These are phyloP conservation scores for Calliscelio sp. DNA, from an alignment of 2,888 invertebrate genomes.

Conservation along the genomic window DNA sequence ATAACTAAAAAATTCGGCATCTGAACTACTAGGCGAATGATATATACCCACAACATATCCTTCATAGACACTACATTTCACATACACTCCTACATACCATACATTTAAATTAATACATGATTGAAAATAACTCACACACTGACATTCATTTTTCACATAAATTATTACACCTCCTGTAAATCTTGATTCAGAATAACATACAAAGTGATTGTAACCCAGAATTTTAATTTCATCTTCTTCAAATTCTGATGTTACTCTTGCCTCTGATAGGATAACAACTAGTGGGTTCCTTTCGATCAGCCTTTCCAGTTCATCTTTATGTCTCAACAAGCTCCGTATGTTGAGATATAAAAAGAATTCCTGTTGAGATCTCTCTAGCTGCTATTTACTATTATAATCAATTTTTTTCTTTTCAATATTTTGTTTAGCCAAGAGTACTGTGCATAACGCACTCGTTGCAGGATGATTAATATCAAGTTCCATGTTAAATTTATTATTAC, in stretches of 20 bases:
- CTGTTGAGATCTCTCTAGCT: neutral
- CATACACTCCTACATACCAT: neutral
- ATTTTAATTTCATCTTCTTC: neutral
- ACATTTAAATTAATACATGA: neutral
- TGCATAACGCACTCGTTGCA: slow-evolving; percentile 1
- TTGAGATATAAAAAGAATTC: neutral
- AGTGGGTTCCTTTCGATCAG: neutral
- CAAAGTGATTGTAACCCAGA: neutral
- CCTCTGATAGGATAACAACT: neutral
- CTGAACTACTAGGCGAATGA: slow-evolving; percentile 23
- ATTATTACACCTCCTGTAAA: neutral
- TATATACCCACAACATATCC: slow-evolving; percentile 16
- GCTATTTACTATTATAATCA: slow-evolving; percentile 4
- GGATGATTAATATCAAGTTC: neutral
- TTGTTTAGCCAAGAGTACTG: slow-evolving; percentile 1
- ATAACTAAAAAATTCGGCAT: slow-evolving; percentile 1
- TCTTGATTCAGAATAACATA: neutral
- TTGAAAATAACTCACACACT: neutral
- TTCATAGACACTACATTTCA: neutral
- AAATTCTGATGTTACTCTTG: neutral
- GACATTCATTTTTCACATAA: neutral
- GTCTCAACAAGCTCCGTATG: neutral
- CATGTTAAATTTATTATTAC: too few relatives aligned
- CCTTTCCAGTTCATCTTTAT: neutral
- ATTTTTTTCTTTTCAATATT: neutral